Base-by-base conservation (phyloP, 2,113 vertebrate genomes). In the Trogon melanurus region DNA sequence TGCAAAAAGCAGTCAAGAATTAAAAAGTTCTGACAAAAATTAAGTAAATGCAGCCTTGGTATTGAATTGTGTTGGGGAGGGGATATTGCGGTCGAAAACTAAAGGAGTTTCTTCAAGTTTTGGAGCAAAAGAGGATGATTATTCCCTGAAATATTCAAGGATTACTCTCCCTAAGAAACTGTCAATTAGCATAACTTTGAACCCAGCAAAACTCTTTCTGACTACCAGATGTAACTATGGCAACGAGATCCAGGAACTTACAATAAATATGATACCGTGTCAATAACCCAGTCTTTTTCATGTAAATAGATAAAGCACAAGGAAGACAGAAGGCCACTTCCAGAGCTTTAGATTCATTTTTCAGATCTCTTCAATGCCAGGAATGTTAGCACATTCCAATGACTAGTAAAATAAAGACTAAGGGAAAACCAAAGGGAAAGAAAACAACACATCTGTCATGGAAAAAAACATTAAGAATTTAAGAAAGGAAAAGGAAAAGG, bases 211-310 rank as follows among this genome's bases (percentile, higher is more conserved):
- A 97, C 86, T 95, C 91, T 65, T 97, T 94, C 92, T 88, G 89
- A 96, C 83, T 48, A 94, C 95, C 80, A 91, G 76, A 73, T 93
- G 97, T 97, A 96, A 93, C 97, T 95, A 97, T 97, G 89, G 95
- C 93, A 97, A 97, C 97, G 60, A 85, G 96, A 96, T 91, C 78
- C 89, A 85, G 89, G 91, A 96, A 95, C 91, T 80, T 76, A 96
- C 96, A 97, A 96, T 95, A 97, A 97, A 97, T 97, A 97, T 96
- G 93, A 97, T 95, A 95, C 67, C 84, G 91, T 97, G 95, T 97
- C 97, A 97, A 96, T 97, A 97, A 96, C 47, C 48, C 89, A 92
- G 94, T 25, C 96, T 95, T 97, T 97, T 93, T 89, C 94, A 97
- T 96, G 94, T 86, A 97, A 97, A 97, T 93, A 93, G 74, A 93